Conservation (phyloP, 2,797 vertebrate genomes). For the Carduelis carduelis region DNA sequence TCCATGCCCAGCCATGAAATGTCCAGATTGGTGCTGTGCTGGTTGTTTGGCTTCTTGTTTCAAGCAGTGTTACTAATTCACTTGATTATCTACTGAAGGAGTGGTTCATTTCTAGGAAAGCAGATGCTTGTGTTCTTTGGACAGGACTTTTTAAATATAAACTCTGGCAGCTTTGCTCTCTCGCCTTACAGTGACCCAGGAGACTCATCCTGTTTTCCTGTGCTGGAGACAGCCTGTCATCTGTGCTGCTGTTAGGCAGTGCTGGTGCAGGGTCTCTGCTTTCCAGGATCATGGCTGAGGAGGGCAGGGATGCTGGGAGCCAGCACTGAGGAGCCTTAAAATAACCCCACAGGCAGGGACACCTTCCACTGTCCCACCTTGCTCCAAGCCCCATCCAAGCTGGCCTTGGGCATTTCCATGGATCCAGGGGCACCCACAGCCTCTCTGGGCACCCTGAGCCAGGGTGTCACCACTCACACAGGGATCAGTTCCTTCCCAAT, state of each 20-base stretch:
- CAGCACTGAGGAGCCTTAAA: not conserved
- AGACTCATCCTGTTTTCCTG: not conserved
- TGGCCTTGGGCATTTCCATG: not conserved
- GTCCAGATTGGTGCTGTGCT: not conserved
- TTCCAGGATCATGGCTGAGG: not conserved
- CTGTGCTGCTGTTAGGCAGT: not conserved
- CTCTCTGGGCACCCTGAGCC: not conserved
- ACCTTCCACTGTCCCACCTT: accelerated
- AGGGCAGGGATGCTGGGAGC: not conserved
- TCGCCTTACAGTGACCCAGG: not conserved
- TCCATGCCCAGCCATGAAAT: not conserved
- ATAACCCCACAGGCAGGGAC: not conserved
- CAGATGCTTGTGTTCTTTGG: not conserved
- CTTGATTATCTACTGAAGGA: not conserved
- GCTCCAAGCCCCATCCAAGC: accelerated
- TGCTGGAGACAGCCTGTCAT: not conserved
- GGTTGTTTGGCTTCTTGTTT: not conserved
- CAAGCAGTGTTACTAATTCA: not conserved
- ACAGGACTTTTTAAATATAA: not conserved
- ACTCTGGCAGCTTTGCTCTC: not conserved
- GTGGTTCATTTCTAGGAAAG: not conserved
- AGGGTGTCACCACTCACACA: accelerated
- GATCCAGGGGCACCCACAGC: not conserved
- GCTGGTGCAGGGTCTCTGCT: not conserved
- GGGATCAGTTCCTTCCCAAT: not conserved